Conservation (phyloP, 2,888 invertebrate species). For the Esperia sulphurella region DNA sequence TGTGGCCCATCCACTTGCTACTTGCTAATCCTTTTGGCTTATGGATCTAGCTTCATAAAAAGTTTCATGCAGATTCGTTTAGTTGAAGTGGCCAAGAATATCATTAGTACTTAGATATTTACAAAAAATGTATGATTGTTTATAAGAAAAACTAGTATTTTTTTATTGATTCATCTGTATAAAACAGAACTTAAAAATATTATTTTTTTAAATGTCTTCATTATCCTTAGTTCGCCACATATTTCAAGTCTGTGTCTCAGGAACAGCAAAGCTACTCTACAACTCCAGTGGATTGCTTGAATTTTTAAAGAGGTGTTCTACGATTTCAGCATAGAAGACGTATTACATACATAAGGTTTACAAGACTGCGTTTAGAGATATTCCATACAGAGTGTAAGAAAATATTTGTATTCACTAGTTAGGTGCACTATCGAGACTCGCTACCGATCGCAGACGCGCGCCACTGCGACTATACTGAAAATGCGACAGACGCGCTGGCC, state of each 20-base stretch:
- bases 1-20: too few species aligned
- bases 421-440: too few species aligned
- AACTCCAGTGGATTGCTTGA: slow-evolving; percentile 35
- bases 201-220: neutral
- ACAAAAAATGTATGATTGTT: too few species aligned
- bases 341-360: slow-evolving; percentile 23
- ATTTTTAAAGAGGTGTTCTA: slow-evolving; percentile 36
- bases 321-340: slow-evolving; percentile 29
- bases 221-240: neutral
- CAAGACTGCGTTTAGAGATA: neutral
- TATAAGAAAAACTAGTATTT: too few species aligned
- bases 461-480: too few species aligned
- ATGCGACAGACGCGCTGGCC: too few species aligned
- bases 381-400: neutral
- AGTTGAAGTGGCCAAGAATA: too few species aligned
- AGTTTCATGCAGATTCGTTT: too few species aligned
- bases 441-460: too few species aligned
- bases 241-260: slow-evolving; percentile 11
- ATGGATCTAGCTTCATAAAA: too few species aligned
- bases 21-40: too few species aligned
- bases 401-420: neutral
- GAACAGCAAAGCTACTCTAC: slow-evolving; percentile 18
- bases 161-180: neutral
- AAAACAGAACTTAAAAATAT: neutral
- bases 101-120: too few species aligned